These are phyloP conservation scores for Colinus virginianus DNA, from an alignment of 2,113 vertebrate genomes.

Conservation along the genomic window DNA sequence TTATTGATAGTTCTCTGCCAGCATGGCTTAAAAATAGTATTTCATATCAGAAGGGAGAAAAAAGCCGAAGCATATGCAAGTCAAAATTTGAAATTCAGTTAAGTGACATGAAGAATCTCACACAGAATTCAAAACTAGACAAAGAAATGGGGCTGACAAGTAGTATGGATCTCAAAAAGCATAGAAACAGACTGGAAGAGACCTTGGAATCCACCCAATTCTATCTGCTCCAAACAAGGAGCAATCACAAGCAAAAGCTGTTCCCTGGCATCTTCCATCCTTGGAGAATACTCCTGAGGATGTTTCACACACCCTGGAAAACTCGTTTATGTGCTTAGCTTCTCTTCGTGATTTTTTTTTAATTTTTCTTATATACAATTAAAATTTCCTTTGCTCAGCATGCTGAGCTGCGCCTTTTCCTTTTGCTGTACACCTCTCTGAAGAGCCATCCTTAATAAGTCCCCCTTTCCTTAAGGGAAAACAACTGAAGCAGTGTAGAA, in stretches of 20 bases:
- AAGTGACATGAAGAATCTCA: background rate
- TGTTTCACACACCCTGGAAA: background rate
- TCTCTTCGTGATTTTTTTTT: background rate
- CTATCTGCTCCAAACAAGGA: background rate
- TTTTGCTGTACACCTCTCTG: background rate
- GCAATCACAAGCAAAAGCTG: background rate
- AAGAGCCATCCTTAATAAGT: background rate
- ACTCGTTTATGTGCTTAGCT: background rate
- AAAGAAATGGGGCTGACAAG: background rate
- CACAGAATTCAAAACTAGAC: background rate
- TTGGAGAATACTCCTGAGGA: background rate
- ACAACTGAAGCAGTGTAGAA: accelerated
- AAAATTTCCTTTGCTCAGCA: background rate
- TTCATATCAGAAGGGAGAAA: background rate
- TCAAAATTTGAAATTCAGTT: background rate
- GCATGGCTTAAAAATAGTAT: background rate
- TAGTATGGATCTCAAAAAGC: background rate
- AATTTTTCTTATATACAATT: background rate
- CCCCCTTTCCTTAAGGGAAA: background rate
- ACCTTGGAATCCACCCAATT: background rate
- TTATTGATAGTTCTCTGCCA: background rate
- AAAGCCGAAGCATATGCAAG: background rate
- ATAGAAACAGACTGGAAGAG: background rate
- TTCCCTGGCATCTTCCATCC: background rate
- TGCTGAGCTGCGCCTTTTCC: background rate